A percentile compares a stretch with the other conserved stretches of the same genome.
phyloP scores from a whole-genome alignment of 2,888 invertebrate species.

The Acleris emargana region DNA sequence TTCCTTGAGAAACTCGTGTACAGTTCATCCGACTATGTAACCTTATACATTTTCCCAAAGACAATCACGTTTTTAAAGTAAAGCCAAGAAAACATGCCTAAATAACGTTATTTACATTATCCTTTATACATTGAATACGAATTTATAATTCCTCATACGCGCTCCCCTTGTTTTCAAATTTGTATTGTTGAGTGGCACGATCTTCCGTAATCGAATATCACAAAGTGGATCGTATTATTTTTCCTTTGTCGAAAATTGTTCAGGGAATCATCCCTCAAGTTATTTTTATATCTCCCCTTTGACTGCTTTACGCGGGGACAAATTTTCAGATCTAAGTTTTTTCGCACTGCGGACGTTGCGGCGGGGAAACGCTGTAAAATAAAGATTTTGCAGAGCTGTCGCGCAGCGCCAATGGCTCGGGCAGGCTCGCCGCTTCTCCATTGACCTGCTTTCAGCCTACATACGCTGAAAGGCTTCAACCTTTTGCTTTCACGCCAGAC shows the following conservation, averaged over 20 bases:
- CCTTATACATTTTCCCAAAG: too few species aligned
- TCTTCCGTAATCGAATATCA: slow-evolving; percentile 18
- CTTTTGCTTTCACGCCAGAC: background rate
- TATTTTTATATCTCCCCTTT: slow-evolving; percentile 22
- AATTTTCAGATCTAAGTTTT: slow-evolving; percentile 30
- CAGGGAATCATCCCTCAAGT: slow-evolving; percentile 20
- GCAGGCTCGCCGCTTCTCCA: background rate
- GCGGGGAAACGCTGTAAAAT: slow-evolving; percentile 16
- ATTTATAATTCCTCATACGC: background rate
- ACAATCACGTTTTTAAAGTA: too few species aligned
- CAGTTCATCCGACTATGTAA: too few species aligned
- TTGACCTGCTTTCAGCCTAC: slow-evolving; percentile 21
- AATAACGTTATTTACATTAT: background rate
- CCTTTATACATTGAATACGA: too few species aligned
- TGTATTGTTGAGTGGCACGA: slow-evolving; percentile 8
- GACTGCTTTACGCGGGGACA: slow-evolving; percentile 20
- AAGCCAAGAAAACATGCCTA: background rate
- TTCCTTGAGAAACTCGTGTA: background rate
- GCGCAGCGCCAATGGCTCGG: slow-evolving; percentile 11
- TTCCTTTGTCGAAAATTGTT: slow-evolving; percentile 8
- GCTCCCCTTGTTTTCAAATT: slow-evolving; percentile 8
- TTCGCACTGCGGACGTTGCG: slow-evolving; percentile 29
- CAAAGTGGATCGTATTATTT: slow-evolving; percentile 14
- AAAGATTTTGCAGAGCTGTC: slow-evolving; percentile 20
- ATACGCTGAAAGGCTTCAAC: slow-evolving; percentile 8